Base-by-base conservation (phyloP, 2,797 vertebrate genomes). In the Streptopelia turtur region DNA sequence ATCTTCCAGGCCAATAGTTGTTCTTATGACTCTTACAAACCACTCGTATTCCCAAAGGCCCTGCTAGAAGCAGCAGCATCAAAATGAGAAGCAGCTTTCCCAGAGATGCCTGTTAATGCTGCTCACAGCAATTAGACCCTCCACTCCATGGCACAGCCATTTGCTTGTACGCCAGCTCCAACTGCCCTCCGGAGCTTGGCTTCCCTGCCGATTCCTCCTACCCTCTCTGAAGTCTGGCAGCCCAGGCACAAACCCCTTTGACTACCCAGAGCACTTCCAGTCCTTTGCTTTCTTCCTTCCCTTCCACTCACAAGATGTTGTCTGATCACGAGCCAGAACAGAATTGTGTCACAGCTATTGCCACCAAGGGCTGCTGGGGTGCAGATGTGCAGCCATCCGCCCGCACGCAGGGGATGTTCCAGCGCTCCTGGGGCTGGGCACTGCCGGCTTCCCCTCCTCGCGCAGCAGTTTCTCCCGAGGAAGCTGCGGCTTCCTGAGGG, bases 401-500 rank as follows among this genome's bases (percentile, higher is more conserved):
- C 1, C 0, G 39, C 12, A 1, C 0, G 1, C n/a, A 10, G 50
- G 33, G 70, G 45, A 87, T 64, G 81, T 63, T 61, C 49, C 55
- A 47, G 72, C 41, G 5, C 71, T 55, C n/a, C 47, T 2, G 1
- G 56, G 0, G 0, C 79, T 47, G 63, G 63, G 77, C 25, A 63
- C 64, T 56, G 47, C 83, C 49, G 49, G 49, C 49, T 70, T 80
- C 86, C 71, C 57, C 60, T 60, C 53, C 52, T 63, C 30, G 20
- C 27, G 18, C 13, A 78, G 80, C 70, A 93, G 83, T 27, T 97
- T 93, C 84, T 97, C 71, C 87, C 27, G 43, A 98, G 97, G 97
- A 98, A 98, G 97, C 96, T 97, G 97, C 22, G 96, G 97, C 96
- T 98, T 98, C 97, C 97, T 94, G 96, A 91, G 64, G 52, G 88